A percentile compares a stretch with the other conserved stretches of the same genome.
Conservation (phyloP, 2,113 vertebrate genomes). For the Pseudopodoces humilis region DNA sequence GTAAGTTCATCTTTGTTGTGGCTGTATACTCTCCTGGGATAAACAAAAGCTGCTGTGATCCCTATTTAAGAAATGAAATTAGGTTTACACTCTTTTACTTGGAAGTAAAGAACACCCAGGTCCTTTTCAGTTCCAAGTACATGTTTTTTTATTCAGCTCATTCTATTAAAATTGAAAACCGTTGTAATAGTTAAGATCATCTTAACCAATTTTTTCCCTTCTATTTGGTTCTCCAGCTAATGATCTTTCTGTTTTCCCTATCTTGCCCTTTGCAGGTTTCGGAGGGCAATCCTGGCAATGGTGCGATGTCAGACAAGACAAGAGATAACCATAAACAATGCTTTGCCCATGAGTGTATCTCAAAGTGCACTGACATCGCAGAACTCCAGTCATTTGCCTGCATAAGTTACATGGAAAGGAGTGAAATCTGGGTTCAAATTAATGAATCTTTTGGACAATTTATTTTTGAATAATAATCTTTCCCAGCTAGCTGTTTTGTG, state of each 20-base stretch:
- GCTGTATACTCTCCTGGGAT: not conserved
- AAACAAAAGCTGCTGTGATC: not conserved
- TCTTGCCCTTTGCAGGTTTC: conserved; percentile 80
- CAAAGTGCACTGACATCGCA: conserved; percentile 32
- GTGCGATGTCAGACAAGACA: conserved; percentile 87
- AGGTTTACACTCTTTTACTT: not conserved
- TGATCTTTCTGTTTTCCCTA: not conserved
- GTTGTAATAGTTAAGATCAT: not conserved
- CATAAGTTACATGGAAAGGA: not conserved
- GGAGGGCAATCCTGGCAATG: conserved; percentile 89
- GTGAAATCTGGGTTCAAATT: not conserved
- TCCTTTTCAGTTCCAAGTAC: not conserved
- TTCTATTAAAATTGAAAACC: not conserved
- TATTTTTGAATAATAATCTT: not conserved
- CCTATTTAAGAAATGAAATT: not conserved
- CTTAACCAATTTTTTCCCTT: not conserved
- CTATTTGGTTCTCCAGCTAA: not conserved
- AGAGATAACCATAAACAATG: conserved; percentile 80
- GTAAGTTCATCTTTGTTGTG: not conserved
- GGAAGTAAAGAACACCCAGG: not conserved
- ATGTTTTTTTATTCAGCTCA: not conserved
- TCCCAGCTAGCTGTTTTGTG: not conserved
- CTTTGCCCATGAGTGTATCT: conserved; percentile 82
- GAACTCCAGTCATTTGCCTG: not conserved
- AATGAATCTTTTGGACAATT: not conserved